Conservation (phyloP, 2,888 invertebrate genomes). For the Agrotis ipsilon region DNA sequence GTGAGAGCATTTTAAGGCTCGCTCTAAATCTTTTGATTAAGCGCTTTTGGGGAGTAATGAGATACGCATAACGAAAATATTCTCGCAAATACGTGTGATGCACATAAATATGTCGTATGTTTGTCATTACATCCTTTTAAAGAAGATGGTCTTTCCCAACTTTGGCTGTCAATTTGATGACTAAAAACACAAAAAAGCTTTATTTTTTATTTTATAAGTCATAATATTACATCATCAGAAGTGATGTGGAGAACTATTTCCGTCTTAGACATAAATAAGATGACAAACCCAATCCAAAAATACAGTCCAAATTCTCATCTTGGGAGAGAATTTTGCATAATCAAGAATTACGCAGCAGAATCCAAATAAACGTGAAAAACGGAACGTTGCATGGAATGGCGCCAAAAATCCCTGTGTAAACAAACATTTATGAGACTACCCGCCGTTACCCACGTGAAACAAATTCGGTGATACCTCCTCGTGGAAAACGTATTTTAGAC, state of each 20-base stretch:
- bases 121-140: no score
- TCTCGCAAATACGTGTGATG: neutral
- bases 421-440: conserved; percentile 50
- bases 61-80: neutral
- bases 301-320: conserved; percentile 26
- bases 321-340: conserved; percentile 45
- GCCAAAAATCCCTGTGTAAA: conserved; percentile 58
- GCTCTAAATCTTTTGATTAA: conserved; percentile 23
- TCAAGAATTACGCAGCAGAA: conserved; percentile 54
- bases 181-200: neutral
- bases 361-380: conserved; percentile 59
- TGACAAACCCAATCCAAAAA: conserved; percentile 36
- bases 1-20: conserved; percentile 1
- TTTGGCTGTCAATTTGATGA: neutral
- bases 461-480: conserved; percentile 35
- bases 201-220: no score
- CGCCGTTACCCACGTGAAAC: conserved; percentile 32
- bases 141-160: neutral
- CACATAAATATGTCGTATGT: no score
- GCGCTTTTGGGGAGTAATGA: conserved; percentile 2
- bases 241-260: conserved; percentile 16
- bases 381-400: conserved; percentile 45
- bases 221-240: no score
- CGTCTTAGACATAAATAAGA: conserved; percentile 1
- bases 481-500: neutral